Percentiles rank a stretch among this genome's conserved stretches.
phyloP scores from a whole-genome alignment of 2,797 vertebrate genomes.

The Lithobates sylvaticus region DNA sequence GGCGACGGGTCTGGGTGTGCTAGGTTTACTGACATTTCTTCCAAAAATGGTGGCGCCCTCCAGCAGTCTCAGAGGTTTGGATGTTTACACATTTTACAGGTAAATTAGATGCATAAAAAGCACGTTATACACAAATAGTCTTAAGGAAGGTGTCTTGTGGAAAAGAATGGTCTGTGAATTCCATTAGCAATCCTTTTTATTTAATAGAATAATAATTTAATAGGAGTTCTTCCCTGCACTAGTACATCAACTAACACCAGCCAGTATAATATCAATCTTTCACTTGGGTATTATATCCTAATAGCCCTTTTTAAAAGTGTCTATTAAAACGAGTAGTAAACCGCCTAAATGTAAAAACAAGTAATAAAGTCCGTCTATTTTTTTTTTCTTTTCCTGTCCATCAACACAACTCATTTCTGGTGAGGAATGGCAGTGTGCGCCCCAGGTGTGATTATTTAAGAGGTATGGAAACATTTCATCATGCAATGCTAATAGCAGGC shows the following conservation, averaged over 20 bases:
- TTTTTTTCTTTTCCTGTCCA: constrained; percentile 3
- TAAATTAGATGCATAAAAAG: no score
- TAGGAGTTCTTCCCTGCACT: no score
- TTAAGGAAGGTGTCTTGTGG: no score
- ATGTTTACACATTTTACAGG: no score
- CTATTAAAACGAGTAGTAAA: constrained; percentile 9
- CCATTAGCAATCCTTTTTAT: no score
- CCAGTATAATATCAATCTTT: neutral
- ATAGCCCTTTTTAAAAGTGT: neutral
- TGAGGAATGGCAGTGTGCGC: constrained; percentile 31
- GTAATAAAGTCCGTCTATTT: neutral
- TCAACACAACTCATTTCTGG: neutral
- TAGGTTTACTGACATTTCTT: no score
- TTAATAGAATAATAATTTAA: no score
- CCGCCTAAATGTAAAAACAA: neutral
- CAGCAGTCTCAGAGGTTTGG: no score
- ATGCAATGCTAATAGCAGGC: neutral
- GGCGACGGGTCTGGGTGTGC: no score
- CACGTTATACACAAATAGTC: no score
- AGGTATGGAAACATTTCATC: constrained; percentile 54
- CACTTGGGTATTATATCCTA: neutral
- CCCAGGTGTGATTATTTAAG: constrained; percentile 45
- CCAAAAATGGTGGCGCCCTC: no score
- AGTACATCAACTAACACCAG: neutral
- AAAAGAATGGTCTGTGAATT: no score